Base-by-base conservation (phyloP, 1,140 invertebrate genomes). In the Zaprionus africanus region DNA sequence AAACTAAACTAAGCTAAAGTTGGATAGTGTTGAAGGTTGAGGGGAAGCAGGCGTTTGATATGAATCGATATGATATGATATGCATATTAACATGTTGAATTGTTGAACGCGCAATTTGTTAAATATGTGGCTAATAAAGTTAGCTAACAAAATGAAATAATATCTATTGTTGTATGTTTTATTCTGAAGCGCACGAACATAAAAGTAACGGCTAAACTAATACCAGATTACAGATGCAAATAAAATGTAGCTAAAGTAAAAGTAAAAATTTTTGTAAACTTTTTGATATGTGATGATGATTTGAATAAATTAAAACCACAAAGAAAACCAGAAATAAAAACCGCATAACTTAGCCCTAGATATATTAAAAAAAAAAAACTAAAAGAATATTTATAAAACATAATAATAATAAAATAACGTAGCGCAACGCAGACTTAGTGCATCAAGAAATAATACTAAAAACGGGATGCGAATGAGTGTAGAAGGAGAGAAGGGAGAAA, bases 271-370 rank as follows among this genome's bases (percentile, higher is more conserved):
- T 90, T 90, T 90, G 85, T 90, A 90, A 90, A 90, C 79, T 90
- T 90, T 90, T 90, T 90, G 85, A 90, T 90, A 90, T 90, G 85
- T 90, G 85, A 90, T 82, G 85, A 90, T 90, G 86, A 90, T 90
- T 90, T 85, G 79, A 83, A 77, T 82, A 90, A 79, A 90, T 85
- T 85, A 85, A 78, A 85, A 53, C 70, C 63, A 86, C 82, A 80
- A 58, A 57, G 46, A 56, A 12, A 41, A 61, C 26, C 5, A 64
- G 58, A n/a, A n/a, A 73, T 34, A 34, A 74, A 53, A 78, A 69
- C 78, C 75, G 76, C 76, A 80, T 78, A 83, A 84, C 70, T 61
- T 88, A 84, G 80, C 65, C 65, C 65, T 87, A 86, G 82, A 69
- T 86, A 69, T 86, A 86, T 87, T 82, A 72, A 66, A 85, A 81